These are phyloP conservation scores for Leucania comma DNA, from an alignment of 2,888 invertebrate species.

Conservation along the genomic window DNA sequence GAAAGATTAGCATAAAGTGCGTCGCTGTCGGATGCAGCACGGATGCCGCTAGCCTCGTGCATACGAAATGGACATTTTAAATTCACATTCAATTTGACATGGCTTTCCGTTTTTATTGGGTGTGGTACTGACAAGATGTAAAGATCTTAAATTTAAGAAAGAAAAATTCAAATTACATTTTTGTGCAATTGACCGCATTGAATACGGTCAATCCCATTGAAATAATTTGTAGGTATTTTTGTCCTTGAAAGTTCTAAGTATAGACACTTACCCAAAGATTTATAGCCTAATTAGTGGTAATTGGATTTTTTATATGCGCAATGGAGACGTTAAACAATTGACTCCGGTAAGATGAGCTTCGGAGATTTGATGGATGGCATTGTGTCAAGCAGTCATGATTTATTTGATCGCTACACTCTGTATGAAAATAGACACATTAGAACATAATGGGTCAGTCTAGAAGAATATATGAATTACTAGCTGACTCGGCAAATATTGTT, in stretches of 20 bases:
- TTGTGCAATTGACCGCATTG: no score
- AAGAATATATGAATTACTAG: slow-evolving; percentile 20
- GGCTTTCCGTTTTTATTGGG: slow-evolving; percentile 59
- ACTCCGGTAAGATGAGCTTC: slow-evolving; percentile 35
- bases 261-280: slow-evolving; percentile 18
- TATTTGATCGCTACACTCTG: slow-evolving; percentile 38
- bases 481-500: no score
- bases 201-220: not conserved
- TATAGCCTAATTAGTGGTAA: slow-evolving; percentile 29
- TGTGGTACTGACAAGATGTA: not conserved
- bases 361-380: slow-evolving; percentile 44
- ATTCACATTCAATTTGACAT: slow-evolving; percentile 61
- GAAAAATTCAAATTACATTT: no score
- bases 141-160: not conserved
- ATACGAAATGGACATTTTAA: slow-evolving; percentile 75
- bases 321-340: slow-evolving; percentile 34
- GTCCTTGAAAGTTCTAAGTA: not conserved
- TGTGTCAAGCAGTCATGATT: slow-evolving; percentile 43
- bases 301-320: slow-evolving; percentile 33
- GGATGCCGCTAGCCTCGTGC: slow-evolving; percentile 68
- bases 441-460: slow-evolving; percentile 30
- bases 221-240: not conserved
- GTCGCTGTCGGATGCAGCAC: slow-evolving; percentile 73
- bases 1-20: slow-evolving; percentile 84
- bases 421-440: slow-evolving; percentile 43